These are phyloP conservation scores for Nymphalis io DNA, from an alignment of 1,140 invertebrate species.

Conservation along the genomic window DNA sequence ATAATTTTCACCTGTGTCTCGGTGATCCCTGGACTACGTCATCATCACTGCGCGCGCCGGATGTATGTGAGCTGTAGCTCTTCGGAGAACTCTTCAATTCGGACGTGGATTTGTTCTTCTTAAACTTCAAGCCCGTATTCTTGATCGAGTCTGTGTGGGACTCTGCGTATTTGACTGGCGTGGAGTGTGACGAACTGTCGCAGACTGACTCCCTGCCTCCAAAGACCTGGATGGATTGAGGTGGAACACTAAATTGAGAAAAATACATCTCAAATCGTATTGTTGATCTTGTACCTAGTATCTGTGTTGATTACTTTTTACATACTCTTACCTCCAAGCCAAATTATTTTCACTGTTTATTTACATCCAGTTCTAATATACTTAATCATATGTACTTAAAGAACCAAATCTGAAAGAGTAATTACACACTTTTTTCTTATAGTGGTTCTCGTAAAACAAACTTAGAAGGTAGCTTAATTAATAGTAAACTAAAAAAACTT, in stretches of 20 bases:
- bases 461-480: no score
- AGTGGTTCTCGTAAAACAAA: no score
- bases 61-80: constrained; percentile 64
- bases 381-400: no score
- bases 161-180: constrained; percentile 64
- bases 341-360: no score
- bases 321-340: no score
- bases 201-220: constrained; percentile 89
- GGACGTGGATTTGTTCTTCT: constrained; percentile 79
- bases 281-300: neutral
- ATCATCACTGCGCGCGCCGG: constrained; percentile 72
- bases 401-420: no score
- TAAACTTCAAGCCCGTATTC: constrained; percentile 82
- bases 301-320: no score
- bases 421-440: no score
- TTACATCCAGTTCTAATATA: no score
- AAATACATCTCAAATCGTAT: neutral
- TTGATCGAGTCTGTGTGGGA: constrained; percentile 69
- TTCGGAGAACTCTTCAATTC: constrained; percentile 74
- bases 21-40: constrained; percentile 67
- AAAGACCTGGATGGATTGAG: constrained; percentile 83
- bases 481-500: no score
- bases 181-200: constrained; percentile 69
- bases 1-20: constrained; percentile 59
- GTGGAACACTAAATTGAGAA: neutral